phyloP scores from a whole-genome alignment of 2,113 vertebrate species.

The Phyllostomus hastatus region DNA sequence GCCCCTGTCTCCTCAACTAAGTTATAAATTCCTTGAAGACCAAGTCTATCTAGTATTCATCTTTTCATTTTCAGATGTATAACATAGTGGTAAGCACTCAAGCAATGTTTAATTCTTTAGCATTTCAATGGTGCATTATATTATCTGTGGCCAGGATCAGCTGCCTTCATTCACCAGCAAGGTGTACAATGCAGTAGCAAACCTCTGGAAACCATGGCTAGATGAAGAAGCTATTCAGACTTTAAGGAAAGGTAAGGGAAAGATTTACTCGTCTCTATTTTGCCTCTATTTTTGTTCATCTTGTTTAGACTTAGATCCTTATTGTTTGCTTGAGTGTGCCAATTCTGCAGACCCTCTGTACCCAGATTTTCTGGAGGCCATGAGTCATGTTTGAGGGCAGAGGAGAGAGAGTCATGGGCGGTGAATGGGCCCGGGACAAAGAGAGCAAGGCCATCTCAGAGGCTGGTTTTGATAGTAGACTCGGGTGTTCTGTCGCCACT shows the following conservation, averaged over 20 bases:
- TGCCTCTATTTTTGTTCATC: background rate
- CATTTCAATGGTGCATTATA: slow-evolving; percentile 10
- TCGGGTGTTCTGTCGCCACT: fast-evolving
- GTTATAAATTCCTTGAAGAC: background rate
- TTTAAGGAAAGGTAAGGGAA: slow-evolving; percentile 87
- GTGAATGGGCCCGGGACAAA: background rate
- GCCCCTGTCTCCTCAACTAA: background rate
- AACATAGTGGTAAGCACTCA: background rate
- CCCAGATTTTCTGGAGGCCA: background rate
- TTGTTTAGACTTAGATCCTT: slow-evolving; percentile 10
- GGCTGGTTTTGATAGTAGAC: background rate
- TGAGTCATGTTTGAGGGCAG: background rate
- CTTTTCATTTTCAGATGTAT: background rate
- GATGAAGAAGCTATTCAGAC: slow-evolving; percentile 86
- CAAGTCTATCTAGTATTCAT: background rate
- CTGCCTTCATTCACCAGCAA: slow-evolving; percentile 84
- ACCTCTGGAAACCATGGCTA: slow-evolving; percentile 93
- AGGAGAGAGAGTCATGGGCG: background rate
- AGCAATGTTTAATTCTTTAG: background rate
- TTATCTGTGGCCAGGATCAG: slow-evolving; percentile 88
- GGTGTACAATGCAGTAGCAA: slow-evolving; percentile 89
- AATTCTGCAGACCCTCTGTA: background rate
- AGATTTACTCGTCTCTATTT: background rate
- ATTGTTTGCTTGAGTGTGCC: background rate
- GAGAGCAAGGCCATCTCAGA: background rate